Evolutionary conservation across 2,888 invertebrate species (phyloP), one percentile per base, ranked within the genome.

Genomic region (Pyrrhia umbra): DNA sequence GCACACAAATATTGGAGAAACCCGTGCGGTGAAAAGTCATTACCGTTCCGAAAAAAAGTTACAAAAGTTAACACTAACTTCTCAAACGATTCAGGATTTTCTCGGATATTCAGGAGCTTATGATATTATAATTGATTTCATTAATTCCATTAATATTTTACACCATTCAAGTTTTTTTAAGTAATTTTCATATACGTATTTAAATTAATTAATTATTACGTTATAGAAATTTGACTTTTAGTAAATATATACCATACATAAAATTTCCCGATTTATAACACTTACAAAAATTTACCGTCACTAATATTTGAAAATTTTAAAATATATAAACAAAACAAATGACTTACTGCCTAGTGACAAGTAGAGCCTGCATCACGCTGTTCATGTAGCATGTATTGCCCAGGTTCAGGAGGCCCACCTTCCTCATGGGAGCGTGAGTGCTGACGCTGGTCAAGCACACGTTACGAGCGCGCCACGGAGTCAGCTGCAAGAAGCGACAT

Each of bases 361-460:
- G 97, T 40, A 98, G 92, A 0, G 98, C 97, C 88, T 98, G 98
- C 65, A 98, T 91, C 1, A 98, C 97, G 86, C 98, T 97, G 90
- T 98, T 98, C 97, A 98, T 97, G 82, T 98, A 98, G 88, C 98
- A 98, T 0, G 98, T 98, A 84, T 98, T 98, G 25, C 98, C 98
- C 40, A 98, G 95, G 93, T 98, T 98, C 39, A 96, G 95, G 20
- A 98, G 95, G 1, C 98, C 98, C 4, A 97, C 97, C 92, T 96
- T 96, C 25, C 86, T 80, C 66, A 93, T 93, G 10, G 90, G 81
- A 27, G 68, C 50, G 66, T 87, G 86, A 0, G 81, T 77, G 68
- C 76, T 85, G 13, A 81, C 81, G n/a, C 77, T 81, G 58, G 78
- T 77, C 43, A 78, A 49, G 58, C 82, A 81, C 1, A 82, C 71